phyloP scores from a whole-genome alignment of 2,113 vertebrate species.

The Oncorhynchus gorbuscha region DNA sequence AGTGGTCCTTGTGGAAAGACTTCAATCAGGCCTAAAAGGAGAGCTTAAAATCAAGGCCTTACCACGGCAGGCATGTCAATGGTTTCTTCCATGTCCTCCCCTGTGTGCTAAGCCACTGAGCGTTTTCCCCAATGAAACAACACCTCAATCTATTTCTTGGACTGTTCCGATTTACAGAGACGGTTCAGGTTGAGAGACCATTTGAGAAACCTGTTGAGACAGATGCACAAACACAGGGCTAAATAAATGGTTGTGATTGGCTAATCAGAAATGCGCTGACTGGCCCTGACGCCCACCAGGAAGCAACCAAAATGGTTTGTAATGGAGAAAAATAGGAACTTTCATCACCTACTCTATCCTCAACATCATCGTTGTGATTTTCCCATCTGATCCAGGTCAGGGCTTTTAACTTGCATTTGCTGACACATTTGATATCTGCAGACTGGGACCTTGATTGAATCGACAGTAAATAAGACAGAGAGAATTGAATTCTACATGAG shows the following conservation, averaged over 20 bases:
- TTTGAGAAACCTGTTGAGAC: neutral
- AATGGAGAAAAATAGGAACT: neutral
- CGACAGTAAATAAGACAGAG: neutral
- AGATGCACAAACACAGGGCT: neutral
- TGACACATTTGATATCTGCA: neutral
- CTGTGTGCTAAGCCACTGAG: neutral
- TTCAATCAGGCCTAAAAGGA: neutral
- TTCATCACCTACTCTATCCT: constrained; percentile 18
- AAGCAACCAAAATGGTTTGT: neutral
- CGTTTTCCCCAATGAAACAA: neutral
- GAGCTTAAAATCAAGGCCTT: constrained; percentile 9
- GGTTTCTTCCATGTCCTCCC: neutral
- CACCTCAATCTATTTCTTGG: neutral
- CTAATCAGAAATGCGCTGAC: constrained; percentile 9
- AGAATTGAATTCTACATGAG: neutral
- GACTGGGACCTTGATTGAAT: neutral
- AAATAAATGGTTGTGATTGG: constrained; percentile 15
- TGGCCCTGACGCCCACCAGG: neutral
- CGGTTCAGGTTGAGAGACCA: no score
- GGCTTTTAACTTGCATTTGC: neutral
- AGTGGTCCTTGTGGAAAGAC: neutral
- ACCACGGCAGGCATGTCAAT: neutral
- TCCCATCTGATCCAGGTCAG: constrained; percentile 3
- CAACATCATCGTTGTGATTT: constrained; percentile 3
- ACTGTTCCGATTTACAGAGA: neutral